Evolutionary conservation across 2,113 vertebrate species (phyloP).

Genomic region (Edolisoma coerulescens): DNA sequence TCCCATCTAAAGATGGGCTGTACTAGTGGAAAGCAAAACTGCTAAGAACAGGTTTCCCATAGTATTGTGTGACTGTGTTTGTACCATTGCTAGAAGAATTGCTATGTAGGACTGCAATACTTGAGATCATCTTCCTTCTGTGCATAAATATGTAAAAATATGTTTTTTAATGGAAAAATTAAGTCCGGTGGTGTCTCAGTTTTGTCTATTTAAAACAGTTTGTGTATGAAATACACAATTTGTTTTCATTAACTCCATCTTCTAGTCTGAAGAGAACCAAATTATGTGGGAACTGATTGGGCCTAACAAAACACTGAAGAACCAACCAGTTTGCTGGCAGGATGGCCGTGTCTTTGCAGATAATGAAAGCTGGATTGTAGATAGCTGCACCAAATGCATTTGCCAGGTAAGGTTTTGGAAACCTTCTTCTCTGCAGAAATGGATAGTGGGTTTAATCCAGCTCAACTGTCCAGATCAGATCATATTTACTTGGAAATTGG

Average conservation of each 20-base stretch:
- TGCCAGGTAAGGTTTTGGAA: slow-evolving; percentile 82
- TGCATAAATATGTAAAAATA: neutral
- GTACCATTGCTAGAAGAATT: neutral
- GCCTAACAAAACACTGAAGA: slow-evolving; percentile 82
- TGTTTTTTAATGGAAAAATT: neutral
- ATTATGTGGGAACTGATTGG: slow-evolving; percentile 89
- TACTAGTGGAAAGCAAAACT: neutral
- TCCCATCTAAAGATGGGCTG: neutral
- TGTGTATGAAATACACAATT: neutral
- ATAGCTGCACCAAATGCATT: slow-evolving; percentile 94
- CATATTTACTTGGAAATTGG: neutral
- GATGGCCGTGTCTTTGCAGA: slow-evolving; percentile 92
- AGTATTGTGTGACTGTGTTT: neutral
- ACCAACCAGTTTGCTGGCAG: slow-evolving; percentile 93
- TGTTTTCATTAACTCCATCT: neutral
- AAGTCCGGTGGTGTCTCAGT: neutral
- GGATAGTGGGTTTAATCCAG: neutral
- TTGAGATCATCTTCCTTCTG: neutral
- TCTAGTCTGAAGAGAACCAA: slow-evolving; percentile 92
- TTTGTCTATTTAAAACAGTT: neutral
- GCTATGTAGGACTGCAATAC: neutral
- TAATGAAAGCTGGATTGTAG: slow-evolving; percentile 95
- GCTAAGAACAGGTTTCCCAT: neutral
- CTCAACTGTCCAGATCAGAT: neutral
- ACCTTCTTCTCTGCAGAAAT: neutral